Evolutionary conservation across 2,113 vertebrate species (phyloP), one percentile per base, ranked within the genome.

Genomic region (Diphyllodes magnificus): DNA sequence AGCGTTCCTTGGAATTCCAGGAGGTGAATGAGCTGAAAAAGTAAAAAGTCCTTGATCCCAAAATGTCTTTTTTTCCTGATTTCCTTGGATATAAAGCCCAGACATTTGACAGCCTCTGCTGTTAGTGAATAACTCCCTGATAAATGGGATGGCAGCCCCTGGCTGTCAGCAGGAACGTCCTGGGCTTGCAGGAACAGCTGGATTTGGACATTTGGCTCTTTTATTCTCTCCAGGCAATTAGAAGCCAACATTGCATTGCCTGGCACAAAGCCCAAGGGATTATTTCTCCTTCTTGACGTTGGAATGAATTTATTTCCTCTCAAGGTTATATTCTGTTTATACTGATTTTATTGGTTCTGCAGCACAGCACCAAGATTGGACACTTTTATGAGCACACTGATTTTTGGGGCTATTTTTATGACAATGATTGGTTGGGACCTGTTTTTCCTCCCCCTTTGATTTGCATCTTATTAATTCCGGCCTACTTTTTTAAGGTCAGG

Each of bases 41-140:
- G 11, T 7, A 8, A 22, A 16, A 59, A 82, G 16, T 15, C 69
- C 42, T 49, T 53, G 78, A 81, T 35, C 11, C 30, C 64, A 24
- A 66, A 54, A 18, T 20, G 64, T 15, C 19, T 10, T 49, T 49
- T 47, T 21, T 15, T 4, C 13, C 30, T 0, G 7, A 59, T 42
- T 37, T 75, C 18, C 39, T 53, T 6, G 4, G 44, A 10, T 30
- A 2, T 1, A 30, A 49, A 54, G 28, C 27, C 57, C 47, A 15
- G 6, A 7, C 21, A 3, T 0, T 1, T 4, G 27, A 47, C 13
- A n/a, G 3, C 1, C 44, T 35, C 4, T 4, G 28, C 0, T 21
- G 37, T 21, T 23, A 7, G 53, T 20, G 60, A 71, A 10, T 13
- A 37, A 57, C 25, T 39, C 51, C 15, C 27, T 27, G 49, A 65